Conservation (phyloP, 2,797 vertebrate genomes). For the Pachyuromys duprasi region DNA sequence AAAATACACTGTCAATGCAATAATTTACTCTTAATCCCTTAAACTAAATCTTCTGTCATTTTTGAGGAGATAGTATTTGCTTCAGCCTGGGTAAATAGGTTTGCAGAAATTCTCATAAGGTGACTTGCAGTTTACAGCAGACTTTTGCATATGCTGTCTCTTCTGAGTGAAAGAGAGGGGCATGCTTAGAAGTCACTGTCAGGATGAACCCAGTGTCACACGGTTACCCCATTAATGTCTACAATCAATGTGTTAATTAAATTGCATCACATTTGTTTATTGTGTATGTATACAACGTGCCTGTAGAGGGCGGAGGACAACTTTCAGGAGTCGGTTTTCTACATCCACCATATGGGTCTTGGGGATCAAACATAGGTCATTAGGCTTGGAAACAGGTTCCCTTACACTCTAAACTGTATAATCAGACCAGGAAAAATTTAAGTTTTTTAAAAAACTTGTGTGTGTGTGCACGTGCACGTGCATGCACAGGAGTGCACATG, state of each 20-base stretch:
- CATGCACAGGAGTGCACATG: not conserved
- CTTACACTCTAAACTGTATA: not conserved
- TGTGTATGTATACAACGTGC: not conserved
- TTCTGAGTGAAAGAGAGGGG: not conserved
- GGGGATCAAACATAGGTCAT: not conserved
- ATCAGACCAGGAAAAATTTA: not conserved
- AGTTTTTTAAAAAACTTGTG: not conserved
- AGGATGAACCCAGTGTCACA: not conserved
- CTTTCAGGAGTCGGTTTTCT: not conserved
- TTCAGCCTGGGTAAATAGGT: not conserved
- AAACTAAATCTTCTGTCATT: constrained; percentile 20
- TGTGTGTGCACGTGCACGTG: not conserved
- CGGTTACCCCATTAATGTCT: not conserved
- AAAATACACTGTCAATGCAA: not conserved
- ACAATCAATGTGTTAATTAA: not conserved
- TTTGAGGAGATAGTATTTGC: constrained; percentile 28
- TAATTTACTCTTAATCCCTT: constrained; percentile 21
- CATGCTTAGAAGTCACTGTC: not conserved
- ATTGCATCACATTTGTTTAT: not conserved
- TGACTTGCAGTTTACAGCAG: not conserved
- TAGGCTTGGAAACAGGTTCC: not conserved
- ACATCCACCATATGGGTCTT: not conserved
- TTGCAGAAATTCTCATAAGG: not conserved
- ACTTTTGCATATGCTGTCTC: not conserved
- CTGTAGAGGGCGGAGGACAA: not conserved